Base-by-base conservation (phyloP, 2,797 vertebrate species). In the Gallirallus australis region DNA sequence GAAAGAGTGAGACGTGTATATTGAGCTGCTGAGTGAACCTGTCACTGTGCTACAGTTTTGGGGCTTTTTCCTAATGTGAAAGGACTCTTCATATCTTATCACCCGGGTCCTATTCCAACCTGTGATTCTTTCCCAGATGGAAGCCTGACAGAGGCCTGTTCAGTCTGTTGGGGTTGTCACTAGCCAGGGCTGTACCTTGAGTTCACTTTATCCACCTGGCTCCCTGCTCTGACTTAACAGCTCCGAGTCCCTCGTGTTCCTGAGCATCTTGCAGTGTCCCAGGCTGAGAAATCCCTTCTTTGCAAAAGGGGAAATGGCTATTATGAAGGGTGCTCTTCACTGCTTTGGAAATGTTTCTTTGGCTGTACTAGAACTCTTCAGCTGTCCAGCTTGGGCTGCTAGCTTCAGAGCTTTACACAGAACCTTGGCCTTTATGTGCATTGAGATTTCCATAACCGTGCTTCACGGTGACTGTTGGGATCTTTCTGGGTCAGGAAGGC, bases 381-480 rank as follows among this genome's bases (percentile, higher is more conserved):
- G 37, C 48, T 40, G 52, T 8, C 47, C 30, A 30, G 5, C 45
- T 23, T 9, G 47, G 33, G 18, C 47, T 82, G 63, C 59, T 71
- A 72, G 14, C 5, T 5, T 21, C 12, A 56, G 56, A 77, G 14
- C 65, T 20, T 37, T n/a, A 5, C n/a, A 4, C 9, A 47, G 81
- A 42, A 7, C 7, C 42, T 13, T 3, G 2, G 7, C 40, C 16
- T n/a, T 45, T 25, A 57, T 56, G 23, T 19, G 48, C 57, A 5
- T 17, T 15, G 1, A 5, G 3, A 3, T 54, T 70, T 39, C 57
- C 50, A 3, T 5, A 20, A 25, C 28, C 0, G 0, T 19, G 8
- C 57, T 60, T 35, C 24, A 0, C 33, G 21, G 56, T 12, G 30
- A 7, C 47, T 60, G 24, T 23, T 12, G 3, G 65, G 45, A 18